These are phyloP conservation scores for Apis florea DNA, from an alignment of 1,140 invertebrate genomes.

Conservation along the genomic window DNA sequence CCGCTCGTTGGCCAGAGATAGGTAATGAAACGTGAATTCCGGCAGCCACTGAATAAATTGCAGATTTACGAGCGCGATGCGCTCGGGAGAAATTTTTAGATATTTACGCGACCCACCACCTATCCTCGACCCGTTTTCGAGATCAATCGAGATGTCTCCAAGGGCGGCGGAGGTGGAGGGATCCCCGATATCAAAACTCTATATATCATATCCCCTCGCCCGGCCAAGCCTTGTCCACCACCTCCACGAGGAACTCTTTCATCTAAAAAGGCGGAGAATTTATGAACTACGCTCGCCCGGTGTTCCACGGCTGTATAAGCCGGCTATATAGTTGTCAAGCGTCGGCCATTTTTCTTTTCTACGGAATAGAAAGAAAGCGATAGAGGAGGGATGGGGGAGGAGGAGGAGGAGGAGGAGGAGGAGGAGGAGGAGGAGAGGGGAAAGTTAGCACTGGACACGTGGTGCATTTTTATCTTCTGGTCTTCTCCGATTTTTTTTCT, in stretches of 20 bases:
- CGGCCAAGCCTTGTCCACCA: background rate
- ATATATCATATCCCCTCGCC: background rate
- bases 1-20: background rate
- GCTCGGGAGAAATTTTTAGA: background rate
- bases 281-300: background rate
- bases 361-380: background rate
- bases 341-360: background rate
- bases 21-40: background rate
- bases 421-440: too few relatives aligned
- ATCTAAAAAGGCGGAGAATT: conserved; percentile 20
- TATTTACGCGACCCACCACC: conserved; percentile 1
- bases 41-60: background rate
- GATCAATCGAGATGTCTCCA: background rate
- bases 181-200: background rate
- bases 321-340: background rate
- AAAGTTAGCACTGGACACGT: too few relatives aligned
- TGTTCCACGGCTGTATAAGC: background rate
- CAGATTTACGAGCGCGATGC: background rate
- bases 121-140: background rate
- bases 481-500: too few relatives aligned
- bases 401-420: too few relatives aligned
- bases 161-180: too few relatives aligned
- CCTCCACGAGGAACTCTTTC: background rate
- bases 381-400: background rate
- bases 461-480: too few relatives aligned